Evolutionary conservation across 2,888 invertebrate genomes (phyloP).

Genomic region (Phengaris alcon): DNA sequence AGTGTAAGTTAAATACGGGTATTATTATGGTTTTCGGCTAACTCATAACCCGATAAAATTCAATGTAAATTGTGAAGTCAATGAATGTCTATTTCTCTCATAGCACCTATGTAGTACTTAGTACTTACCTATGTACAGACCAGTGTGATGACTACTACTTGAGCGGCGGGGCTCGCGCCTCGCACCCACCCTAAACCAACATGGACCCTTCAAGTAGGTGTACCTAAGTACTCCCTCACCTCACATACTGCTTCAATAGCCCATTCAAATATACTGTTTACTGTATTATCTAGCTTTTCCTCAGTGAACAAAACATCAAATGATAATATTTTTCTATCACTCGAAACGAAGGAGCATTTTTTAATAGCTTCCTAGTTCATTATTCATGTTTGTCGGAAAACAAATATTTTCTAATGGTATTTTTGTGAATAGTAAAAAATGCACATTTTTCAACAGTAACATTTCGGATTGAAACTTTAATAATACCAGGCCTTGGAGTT

Average conservation of each 20-base stretch:
- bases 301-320: not conserved
- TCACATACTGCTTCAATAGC: not conserved
- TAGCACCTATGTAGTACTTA: not conserved
- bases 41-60: too few relatives aligned
- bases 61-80: too few relatives aligned
- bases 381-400: not conserved
- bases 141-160: not conserved
- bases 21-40: too few relatives aligned
- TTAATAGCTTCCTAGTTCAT: not conserved
- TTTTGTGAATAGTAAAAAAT: not conserved
- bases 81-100: not conserved
- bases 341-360: too few relatives aligned
- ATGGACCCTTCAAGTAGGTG: not conserved
- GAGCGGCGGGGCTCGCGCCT: conserved; percentile 19
- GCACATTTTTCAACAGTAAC: not conserved
- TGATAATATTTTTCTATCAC: not conserved
- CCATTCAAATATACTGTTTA: not conserved
- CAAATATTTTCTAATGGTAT: conserved; percentile 6
- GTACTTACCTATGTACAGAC: not conserved
- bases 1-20: too few relatives aligned
- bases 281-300: not conserved
- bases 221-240: not conserved
- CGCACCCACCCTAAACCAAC: conserved; percentile 24
- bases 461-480: conserved; percentile 5
- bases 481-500: not conserved